A percentile compares a stretch with the other conserved stretches of the same genome.
Conservation (phyloP, 92 coral and sea anemone genomes). For the Meandrina meandrites region DNA sequence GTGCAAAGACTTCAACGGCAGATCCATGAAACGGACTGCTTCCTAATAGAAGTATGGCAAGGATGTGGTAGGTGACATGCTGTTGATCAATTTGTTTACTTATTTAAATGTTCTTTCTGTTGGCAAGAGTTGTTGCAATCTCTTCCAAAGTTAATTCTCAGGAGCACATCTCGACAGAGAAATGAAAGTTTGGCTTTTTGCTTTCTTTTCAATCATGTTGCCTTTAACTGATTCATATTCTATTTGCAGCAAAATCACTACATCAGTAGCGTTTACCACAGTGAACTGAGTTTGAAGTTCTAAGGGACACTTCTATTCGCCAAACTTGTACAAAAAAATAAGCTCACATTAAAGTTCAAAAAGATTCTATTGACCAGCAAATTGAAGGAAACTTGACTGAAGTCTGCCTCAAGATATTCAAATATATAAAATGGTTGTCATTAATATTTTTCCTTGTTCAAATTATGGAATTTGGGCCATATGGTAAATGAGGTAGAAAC, state of each 20-base stretch:
- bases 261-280: too few relatives aligned
- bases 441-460: not conserved
- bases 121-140: not conserved
- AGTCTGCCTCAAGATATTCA: not conserved
- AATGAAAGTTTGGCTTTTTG: too few relatives aligned
- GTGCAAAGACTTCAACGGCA: conserved; percentile 82
- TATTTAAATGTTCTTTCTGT: not conserved
- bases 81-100: not conserved
- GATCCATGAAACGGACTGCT: conserved; percentile 72
- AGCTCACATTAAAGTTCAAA: too few relatives aligned
- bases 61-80: conserved; percentile 89
- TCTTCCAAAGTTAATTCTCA: not conserved
- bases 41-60: conserved; percentile 95
- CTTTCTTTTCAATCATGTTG: too few relatives aligned
- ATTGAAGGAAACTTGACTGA: too few relatives aligned
- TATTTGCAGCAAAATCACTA: too few relatives aligned
- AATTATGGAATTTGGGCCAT: not conserved
- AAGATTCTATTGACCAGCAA: too few relatives aligned
- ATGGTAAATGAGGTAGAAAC: not conserved
- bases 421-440: not conserved
- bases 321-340: too few relatives aligned
- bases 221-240: too few relatives aligned
- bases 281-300: too few relatives aligned
- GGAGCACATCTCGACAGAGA: too few relatives aligned
- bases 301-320: too few relatives aligned